A percentile compares a stretch with the other conserved stretches of the same genome.
Conservation (phyloP, 1,140 invertebrate genomes). For the Hyposmocoma kahamanoa region DNA sequence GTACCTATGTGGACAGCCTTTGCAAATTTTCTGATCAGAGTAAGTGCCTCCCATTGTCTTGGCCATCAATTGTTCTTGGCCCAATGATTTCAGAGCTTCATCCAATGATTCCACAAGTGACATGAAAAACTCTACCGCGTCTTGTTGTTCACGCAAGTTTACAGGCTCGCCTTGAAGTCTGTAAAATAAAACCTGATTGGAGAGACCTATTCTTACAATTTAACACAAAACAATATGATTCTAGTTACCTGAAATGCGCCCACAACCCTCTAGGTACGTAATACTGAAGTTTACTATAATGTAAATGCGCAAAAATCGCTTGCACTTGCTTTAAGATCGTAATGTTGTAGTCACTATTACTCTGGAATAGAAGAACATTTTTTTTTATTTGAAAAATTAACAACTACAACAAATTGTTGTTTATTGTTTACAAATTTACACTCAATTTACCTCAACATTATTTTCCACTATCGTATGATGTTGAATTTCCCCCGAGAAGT, state of each 20-base stretch:
- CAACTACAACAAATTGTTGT: neutral
- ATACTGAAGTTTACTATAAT: constrained; percentile 96
- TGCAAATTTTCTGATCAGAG: constrained; percentile 99
- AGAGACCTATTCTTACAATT: neutral
- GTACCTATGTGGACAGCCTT: constrained; percentile 97
- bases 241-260: constrained; percentile 94
- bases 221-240: neutral
- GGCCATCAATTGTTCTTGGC: constrained; percentile 94
- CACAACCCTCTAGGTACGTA: constrained; percentile 97
- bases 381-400: too few species aligned
- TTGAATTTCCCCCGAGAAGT: constrained; percentile 89
- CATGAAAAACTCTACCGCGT: constrained; percentile 99
- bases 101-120: constrained; percentile 97
- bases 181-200: constrained; percentile 6
- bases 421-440: neutral
- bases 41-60: constrained; percentile 97
- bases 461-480: constrained; percentile 52
- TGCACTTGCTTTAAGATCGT: constrained; percentile 98
- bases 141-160: constrained; percentile 97
- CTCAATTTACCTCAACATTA: constrained; percentile 46
- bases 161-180: constrained; percentile 93
- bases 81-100: constrained; percentile 94
- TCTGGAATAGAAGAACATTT: constrained; percentile 54
- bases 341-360: constrained; percentile 91
- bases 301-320: constrained; percentile 97